These are phyloP conservation scores for Malthinus flaveolus DNA, from an alignment of 2,888 invertebrate species.

Conservation along the genomic window DNA sequence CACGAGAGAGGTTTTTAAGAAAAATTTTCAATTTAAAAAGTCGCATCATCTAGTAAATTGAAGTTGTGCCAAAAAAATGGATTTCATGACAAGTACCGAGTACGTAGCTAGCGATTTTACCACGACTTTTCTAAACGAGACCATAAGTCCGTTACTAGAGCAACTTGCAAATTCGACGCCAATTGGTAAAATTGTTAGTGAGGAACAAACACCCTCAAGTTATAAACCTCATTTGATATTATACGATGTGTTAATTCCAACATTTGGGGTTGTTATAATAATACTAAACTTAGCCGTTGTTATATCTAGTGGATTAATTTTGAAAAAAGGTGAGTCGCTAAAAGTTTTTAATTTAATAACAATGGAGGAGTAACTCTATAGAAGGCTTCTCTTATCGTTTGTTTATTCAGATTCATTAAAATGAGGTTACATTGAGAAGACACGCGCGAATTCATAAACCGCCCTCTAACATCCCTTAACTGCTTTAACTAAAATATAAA, in stretches of 20 bases:
- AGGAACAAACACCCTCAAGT: slow-evolving; percentile 10
- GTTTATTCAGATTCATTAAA: too few relatives aligned
- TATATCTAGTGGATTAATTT: slow-evolving; percentile 66
- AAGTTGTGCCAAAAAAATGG: not conserved
- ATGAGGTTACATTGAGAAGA: too few relatives aligned
- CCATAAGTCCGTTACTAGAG: not conserved
- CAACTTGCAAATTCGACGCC: slow-evolving; percentile 7
- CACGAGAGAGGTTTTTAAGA: not conserved
- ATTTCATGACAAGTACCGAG: not conserved
- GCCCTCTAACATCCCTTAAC: too few relatives aligned
- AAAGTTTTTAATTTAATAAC: too few relatives aligned
- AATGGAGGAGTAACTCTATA: too few relatives aligned
- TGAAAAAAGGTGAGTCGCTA: slow-evolving; percentile 63
- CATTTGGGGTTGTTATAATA: slow-evolving; percentile 61
- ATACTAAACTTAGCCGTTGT: slow-evolving; percentile 65
- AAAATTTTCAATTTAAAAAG: not conserved
- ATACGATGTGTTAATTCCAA: slow-evolving; percentile 61
- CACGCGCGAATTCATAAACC: too few relatives aligned
- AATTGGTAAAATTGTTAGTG: not conserved
- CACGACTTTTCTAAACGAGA: not conserved
- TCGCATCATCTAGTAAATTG: too few relatives aligned
- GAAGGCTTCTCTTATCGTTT: too few relatives aligned
- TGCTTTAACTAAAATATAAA: too few relatives aligned
- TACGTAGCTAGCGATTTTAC: not conserved
- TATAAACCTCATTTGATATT: slow-evolving; percentile 53